These are phyloP conservation scores for Cephalotes varians DNA, from an alignment of 2,888 invertebrate genomes.

Conservation along the genomic window DNA sequence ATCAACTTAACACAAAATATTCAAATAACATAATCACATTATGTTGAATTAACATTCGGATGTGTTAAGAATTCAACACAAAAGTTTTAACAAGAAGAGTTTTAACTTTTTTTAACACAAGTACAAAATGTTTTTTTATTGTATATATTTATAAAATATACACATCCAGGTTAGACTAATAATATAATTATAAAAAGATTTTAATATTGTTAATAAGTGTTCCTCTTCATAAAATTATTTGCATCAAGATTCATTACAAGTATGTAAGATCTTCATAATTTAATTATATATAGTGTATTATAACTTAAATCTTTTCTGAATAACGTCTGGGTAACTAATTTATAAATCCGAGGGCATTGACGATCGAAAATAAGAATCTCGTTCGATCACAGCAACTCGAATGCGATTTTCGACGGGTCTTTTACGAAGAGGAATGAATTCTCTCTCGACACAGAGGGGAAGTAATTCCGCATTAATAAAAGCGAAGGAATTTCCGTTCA, in stretches of 20 bases:
- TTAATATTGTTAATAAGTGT: no score
- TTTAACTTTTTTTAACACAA: no score
- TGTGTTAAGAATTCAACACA: no score
- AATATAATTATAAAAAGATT: conserved; percentile 6
- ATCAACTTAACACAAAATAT: no score
- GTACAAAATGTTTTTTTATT: no score
- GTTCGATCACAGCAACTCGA: conserved; percentile 14
- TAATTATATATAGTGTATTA: background rate
- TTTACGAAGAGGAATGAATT: background rate
- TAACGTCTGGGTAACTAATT: background rate
- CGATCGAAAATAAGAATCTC: conserved; percentile 2
- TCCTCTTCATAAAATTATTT: background rate
- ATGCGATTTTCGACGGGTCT: background rate
- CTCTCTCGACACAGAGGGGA: background rate
- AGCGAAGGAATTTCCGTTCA: conserved; percentile 26
- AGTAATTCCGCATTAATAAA: conserved; percentile 58
- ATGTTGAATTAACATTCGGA: no score
- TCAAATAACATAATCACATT: no score
- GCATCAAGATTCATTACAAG: background rate
- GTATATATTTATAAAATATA: background rate
- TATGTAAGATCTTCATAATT: background rate
- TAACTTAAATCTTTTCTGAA: background rate
- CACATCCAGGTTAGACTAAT: no score
- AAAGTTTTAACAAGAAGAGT: no score
- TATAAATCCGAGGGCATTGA: background rate